Evolutionary conservation across 2,888 invertebrate species (phyloP).

Genomic region (Phrixothrix hirtus): DNA sequence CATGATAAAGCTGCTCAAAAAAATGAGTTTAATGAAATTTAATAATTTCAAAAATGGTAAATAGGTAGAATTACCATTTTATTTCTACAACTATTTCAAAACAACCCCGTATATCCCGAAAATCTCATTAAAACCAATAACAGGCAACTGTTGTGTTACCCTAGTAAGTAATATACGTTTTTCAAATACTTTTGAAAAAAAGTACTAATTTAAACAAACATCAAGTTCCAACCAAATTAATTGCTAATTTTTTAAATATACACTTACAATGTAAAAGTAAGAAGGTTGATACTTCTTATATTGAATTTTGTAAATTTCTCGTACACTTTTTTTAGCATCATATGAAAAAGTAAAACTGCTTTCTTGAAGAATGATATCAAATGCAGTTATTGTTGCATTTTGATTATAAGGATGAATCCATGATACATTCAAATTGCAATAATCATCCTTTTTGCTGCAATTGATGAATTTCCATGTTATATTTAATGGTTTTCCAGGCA

Average conservation of each 20-base stretch:
- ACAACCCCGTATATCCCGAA: too few species aligned
- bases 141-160: too few species aligned
- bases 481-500: conserved; percentile 46
- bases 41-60: too few species aligned
- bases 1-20: too few species aligned
- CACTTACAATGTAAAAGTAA: conserved; percentile 33
- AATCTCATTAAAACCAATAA: too few species aligned
- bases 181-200: neutral
- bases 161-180: too few species aligned
- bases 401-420: conserved; percentile 50
- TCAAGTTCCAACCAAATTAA: neutral
- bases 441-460: conserved; percentile 40
- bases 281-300: conserved; percentile 37
- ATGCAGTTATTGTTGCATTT: conserved; percentile 47
- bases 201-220: neutral
- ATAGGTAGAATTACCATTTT: too few species aligned
- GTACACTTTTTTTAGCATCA: conserved; percentile 37
- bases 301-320: conserved; percentile 42
- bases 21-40: too few species aligned
- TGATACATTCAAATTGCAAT: conserved; percentile 47
- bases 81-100: too few species aligned
- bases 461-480: conserved; percentile 46
- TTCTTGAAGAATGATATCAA: conserved; percentile 46
- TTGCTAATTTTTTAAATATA: neutral
- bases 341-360: conserved; percentile 28